These are phyloP conservation scores for Philantomba maxwellii DNA, from an alignment of 2,113 vertebrate genomes.

Conservation along the genomic window DNA sequence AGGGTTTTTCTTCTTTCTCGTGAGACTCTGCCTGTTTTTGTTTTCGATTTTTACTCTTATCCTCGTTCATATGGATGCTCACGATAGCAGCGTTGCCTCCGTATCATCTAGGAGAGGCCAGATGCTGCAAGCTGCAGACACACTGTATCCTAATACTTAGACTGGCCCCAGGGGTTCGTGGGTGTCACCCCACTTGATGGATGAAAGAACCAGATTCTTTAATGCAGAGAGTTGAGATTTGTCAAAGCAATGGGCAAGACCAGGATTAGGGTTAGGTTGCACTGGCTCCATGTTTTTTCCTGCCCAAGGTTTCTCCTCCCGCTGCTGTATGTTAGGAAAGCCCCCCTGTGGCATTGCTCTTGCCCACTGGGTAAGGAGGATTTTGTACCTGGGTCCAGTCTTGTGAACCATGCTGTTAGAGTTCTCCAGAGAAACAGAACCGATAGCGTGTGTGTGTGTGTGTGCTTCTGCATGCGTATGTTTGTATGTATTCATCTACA, in stretches of 20 bases:
- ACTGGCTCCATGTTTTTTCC: background rate
- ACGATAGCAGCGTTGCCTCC: rapidly evolving
- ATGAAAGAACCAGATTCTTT: background rate
- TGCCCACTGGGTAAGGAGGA: background rate
- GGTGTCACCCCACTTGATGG: background rate
- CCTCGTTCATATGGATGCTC: background rate
- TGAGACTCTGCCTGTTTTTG: background rate
- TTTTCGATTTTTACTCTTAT: background rate
- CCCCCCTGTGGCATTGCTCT: background rate
- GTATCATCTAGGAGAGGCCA: rapidly evolving
- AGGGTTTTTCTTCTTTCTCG: background rate
- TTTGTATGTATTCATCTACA: background rate
- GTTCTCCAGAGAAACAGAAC: background rate
- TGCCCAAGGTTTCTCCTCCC: background rate
- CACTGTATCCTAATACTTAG: rapidly evolving
- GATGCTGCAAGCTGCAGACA: rapidly evolving
- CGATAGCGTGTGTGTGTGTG: too few relatives aligned
- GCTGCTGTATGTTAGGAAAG: background rate
- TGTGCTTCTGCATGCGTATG: background rate
- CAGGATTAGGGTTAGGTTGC: background rate
- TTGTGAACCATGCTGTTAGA: background rate
- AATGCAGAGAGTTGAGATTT: background rate
- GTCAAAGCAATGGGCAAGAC: background rate
- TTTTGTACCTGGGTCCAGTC: background rate
- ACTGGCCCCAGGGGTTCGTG: background rate